These are phyloP conservation scores for Tyto alba DNA, from an alignment of 2,113 vertebrate genomes.

Conservation along the genomic window DNA sequence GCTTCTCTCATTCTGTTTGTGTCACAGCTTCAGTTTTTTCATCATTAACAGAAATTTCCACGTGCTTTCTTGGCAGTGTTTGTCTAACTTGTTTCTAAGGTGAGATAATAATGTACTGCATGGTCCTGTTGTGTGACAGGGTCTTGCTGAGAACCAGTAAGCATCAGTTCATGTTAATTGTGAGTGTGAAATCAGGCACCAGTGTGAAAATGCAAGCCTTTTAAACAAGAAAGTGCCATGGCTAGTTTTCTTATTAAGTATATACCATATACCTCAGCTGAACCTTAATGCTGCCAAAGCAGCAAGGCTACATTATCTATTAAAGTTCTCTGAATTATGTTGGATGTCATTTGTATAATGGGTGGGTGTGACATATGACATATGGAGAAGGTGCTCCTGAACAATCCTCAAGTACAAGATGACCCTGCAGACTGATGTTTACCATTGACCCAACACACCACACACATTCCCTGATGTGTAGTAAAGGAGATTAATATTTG, in stretches of 20 bases:
- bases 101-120: background rate
- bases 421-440: background rate
- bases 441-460: background rate
- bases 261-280: rapidly evolving
- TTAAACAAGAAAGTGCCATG: background rate
- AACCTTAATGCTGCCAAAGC: background rate
- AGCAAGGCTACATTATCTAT: background rate
- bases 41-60: background rate
- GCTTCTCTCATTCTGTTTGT: background rate
- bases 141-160: background rate
- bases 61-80: background rate
- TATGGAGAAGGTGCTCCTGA: background rate
- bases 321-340: background rate
- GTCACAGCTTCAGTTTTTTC: background rate
- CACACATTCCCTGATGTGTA: rapidly evolving
- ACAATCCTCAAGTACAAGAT: background rate
- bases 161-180: background rate
- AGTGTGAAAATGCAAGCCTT: background rate
- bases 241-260: background rate
- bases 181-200: background rate
- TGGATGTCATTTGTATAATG: background rate
- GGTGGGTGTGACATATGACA: background rate
- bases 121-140: background rate
- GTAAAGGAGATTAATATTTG: background rate
- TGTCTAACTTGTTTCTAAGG: background rate